phyloP scores from a whole-genome alignment of 1,140 invertebrate species.

The Psix sp. region DNA sequence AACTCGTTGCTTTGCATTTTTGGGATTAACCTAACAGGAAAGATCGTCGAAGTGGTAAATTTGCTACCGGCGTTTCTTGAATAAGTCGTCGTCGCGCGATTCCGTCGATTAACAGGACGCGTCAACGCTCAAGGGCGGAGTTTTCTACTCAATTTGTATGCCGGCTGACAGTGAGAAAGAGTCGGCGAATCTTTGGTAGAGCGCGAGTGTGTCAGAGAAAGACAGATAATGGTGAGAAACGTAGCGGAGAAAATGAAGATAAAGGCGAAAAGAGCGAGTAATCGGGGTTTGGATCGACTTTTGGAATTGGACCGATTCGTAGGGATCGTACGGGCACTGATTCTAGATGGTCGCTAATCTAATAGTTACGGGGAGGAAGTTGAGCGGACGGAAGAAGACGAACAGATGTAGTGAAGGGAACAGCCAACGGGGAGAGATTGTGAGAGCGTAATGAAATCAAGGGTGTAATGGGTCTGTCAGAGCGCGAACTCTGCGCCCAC shows the following conservation, averaged over 20 bases:
- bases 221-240: no score
- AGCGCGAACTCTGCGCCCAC: slow-evolving; percentile 59
- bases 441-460: slow-evolving; percentile 72
- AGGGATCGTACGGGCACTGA: slow-evolving; percentile 50
- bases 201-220: background rate
- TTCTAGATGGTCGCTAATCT: slow-evolving; percentile 63
- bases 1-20: background rate
- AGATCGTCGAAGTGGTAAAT: slow-evolving; percentile 44
- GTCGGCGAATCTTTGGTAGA: slow-evolving; percentile 8
- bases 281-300: slow-evolving; percentile 39
- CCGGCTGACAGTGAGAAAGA: slow-evolving; percentile 29
- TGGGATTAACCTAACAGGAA: slow-evolving; percentile 14
- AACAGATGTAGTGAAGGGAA: slow-evolving; percentile 44
- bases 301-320: slow-evolving; percentile 50
- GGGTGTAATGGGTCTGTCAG: slow-evolving; percentile 73
- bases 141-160: slow-evolving; percentile 56
- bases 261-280: slow-evolving; percentile 20
- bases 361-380: slow-evolving; percentile 54
- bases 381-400: slow-evolving; percentile 41
- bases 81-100: slow-evolving; percentile 49
- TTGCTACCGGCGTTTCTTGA: slow-evolving; percentile 36
- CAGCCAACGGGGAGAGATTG: slow-evolving; percentile 63
- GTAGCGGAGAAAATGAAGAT: slow-evolving; percentile 5
- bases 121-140: slow-evolving; percentile 46
- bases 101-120: slow-evolving; percentile 47